Evolutionary conservation across 2,113 vertebrate genomes (phyloP), one percentile per base, ranked within the genome.

Genomic region (Progne subis): DNA sequence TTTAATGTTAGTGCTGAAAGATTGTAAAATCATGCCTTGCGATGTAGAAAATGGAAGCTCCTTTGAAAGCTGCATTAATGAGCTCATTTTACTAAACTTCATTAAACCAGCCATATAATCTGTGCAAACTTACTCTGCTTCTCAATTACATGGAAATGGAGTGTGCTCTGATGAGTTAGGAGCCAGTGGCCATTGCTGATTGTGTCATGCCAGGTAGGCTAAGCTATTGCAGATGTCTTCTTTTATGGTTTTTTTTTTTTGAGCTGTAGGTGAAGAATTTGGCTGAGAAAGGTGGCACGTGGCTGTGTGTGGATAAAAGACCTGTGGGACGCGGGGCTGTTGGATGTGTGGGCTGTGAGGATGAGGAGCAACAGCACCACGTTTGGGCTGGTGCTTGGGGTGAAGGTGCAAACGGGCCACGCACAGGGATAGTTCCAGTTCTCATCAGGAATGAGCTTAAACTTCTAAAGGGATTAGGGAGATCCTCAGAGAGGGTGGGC

Each of bases 11-110:
- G 79, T 92, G 82, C 94, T 96, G 90, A 97, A 97, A 95, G 96
- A 97, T 94, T 94, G 83, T 97, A 97, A 97, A 98, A 98, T 92
- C 94, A 95, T 96, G 96, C 88, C 90, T 97, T 95, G 84, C 88
- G 78, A 97, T 96, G 92, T 97, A 97, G 96, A 98, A 98, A 98
- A 97, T 97, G 95, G 81, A 97, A 97, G 82, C 87, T 95, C 91
- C 92, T 96, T 95, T 92, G 74, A 93, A 96, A 97, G 85, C 93
- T 97, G 88, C 92, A 90, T 96, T 97, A 97, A 96, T 96, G 91
- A 97, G 89, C 96, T 94, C 88, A 76, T 97, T 98, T 97, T 80
- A 86, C 95, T 95, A 95, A 98, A 97, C 92, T 96, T 98, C 97
- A 94, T 97, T 97, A 97, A 97, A 96, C 91, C 92, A 97, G 88